phyloP scores from a whole-genome alignment of 2,113 vertebrate species.

The Petaurus breviceps region DNA sequence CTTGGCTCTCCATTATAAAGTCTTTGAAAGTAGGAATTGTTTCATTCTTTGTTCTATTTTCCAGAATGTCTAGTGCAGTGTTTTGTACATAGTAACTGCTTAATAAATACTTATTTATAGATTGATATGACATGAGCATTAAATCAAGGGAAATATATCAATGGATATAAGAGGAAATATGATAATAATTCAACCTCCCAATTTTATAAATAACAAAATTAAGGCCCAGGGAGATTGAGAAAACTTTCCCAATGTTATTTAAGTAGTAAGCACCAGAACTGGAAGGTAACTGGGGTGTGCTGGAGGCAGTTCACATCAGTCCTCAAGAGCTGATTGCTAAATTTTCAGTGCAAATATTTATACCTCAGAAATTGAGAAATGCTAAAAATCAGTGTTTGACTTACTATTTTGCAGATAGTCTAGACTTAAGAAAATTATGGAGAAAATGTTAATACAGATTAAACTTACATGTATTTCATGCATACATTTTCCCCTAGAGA shows the following conservation, averaged over 20 bases:
- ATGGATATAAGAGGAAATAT: neutral
- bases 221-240: neutral
- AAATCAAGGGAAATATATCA: neutral
- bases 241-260: neutral
- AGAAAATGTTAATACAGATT: neutral
- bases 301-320: neutral
- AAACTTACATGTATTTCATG: neutral
- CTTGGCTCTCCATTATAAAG: neutral
- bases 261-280: neutral
- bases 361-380: neutral
- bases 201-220: neutral
- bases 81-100: neutral
- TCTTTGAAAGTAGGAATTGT: neutral
- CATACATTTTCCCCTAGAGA: neutral
- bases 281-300: neutral
- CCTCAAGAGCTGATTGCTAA: neutral
- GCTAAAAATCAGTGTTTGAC: neutral
- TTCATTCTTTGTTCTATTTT: neutral
- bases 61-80: neutral
- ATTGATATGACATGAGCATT: neutral
- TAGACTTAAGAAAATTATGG: neutral
- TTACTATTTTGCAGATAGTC: neutral
- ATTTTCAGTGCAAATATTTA: neutral
- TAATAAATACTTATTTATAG: neutral
- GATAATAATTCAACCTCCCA: neutral